Evolutionary conservation across 2,797 vertebrate genomes (phyloP).

Genomic region (Siniperca scherzeri): DNA sequence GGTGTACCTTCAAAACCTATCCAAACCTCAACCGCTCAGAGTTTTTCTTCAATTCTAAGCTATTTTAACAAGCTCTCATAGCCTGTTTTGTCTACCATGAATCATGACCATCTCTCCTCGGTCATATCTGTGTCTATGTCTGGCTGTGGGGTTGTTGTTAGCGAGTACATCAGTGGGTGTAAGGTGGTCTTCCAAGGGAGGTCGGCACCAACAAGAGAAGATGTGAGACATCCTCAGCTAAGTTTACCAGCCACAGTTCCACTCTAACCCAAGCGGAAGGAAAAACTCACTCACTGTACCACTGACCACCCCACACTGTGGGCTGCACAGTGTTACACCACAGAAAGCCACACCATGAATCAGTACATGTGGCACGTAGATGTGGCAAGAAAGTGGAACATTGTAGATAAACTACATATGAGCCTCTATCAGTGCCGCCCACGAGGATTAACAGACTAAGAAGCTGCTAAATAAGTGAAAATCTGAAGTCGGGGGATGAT

Average conservation of each 20-base stretch:
- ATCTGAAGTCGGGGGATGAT: constrained; percentile 22
- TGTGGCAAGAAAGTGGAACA: constrained; percentile 56
- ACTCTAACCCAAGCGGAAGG: constrained; percentile 58
- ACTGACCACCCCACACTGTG: constrained; percentile 68
- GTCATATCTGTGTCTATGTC: constrained; percentile 3
- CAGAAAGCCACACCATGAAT: constrained; percentile 42
- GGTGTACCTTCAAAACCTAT: constrained; percentile 9
- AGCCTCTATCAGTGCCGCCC: constrained; percentile 29
- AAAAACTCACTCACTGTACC: constrained; percentile 63
- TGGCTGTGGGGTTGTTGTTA: not conserved
- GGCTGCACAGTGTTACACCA: constrained; percentile 43
- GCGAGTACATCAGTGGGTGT: constrained; percentile 48
- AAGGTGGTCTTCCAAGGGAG: constrained; percentile 59
- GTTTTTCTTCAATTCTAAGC: constrained; percentile 1
- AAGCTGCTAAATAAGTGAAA: constrained; percentile 42
- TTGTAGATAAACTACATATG: constrained; percentile 24
- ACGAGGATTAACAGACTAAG: constrained; percentile 48
- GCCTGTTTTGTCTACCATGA: constrained; percentile 26
- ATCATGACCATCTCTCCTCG: constrained; percentile 3
- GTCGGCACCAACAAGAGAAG: constrained; percentile 51
- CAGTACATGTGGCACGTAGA: constrained; percentile 39
- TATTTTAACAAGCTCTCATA: not conserved
- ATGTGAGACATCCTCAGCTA: constrained; percentile 68
- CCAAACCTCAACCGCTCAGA: constrained; percentile 9
- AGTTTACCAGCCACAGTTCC: constrained; percentile 43